Evolutionary conservation across 2,113 vertebrate species (phyloP), one percentile per base, ranked within the genome.

Genomic region (Channa maculata): DNA sequence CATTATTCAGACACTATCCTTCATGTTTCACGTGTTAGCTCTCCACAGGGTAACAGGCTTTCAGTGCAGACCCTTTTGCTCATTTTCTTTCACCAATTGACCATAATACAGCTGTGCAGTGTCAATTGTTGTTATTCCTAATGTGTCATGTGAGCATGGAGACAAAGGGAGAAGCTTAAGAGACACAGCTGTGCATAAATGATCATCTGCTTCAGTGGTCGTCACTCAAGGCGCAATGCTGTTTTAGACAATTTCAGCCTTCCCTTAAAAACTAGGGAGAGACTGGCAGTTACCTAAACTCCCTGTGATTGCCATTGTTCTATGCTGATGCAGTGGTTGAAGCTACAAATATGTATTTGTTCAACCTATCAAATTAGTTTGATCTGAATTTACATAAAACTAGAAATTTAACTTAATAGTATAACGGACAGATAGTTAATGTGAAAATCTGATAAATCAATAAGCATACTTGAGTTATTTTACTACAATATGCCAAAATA

Each of bases 141-240:
- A 82, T 70, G 64, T 79, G 68, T 83, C 71, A 70, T 38, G 68
- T 60, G 59, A 57, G 45, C 75, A 51, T 57, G 45, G 43, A 70
- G 54, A 59, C 33, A 65, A 81, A 53, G 4, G 37, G 34, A n/a
- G 50, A 68, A 44, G 55, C 38, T 73, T 51, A 51, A 75, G 78
- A 77, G 59, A 48, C 79, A 41, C 85, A 82, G 73, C 79, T 91
- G 86, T 79, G 71, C 62, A 59, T 63, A 48, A 57, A 82, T 75
- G 59, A 77, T 74, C 76, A 61, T 84, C 45, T 76, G 75, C 71
- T 80, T 76, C 82, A 75, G 36, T 84, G 50, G 58, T 49, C 60
- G 74, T 84, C 48, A 55, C 45, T 78, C 67, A 66, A 14, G n/a
- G 71, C 70, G 51, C 44, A 15, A 24, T 2, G 67, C 43, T 65